phyloP scores from a whole-genome alignment of 2,797 vertebrate genomes.

The Silurus aristotelis region DNA sequence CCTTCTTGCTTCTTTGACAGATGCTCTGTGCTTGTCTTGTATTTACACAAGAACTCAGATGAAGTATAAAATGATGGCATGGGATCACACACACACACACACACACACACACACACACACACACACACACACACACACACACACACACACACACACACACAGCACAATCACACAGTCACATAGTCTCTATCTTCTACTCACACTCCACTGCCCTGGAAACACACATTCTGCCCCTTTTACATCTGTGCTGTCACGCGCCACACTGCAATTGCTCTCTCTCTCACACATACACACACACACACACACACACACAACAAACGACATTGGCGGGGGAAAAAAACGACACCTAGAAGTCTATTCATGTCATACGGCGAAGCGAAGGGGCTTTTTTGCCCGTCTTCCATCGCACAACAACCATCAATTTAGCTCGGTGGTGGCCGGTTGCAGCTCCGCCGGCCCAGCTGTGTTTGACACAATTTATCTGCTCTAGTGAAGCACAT shows the following conservation, averaged over 20 bases:
- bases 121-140: background rate
- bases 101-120: constrained; percentile 19
- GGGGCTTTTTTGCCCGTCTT: constrained; percentile 62
- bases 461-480: constrained; percentile 73
- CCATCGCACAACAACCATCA: constrained; percentile 71
- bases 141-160: constrained; percentile 21
- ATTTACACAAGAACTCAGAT: constrained; percentile 47
- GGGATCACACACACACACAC: constrained; percentile 6
- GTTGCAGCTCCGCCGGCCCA: constrained; percentile 66
- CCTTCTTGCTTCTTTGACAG: constrained; percentile 31
- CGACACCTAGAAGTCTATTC: constrained; percentile 74
- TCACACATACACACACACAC: constrained; percentile 28
- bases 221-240: constrained; percentile 58
- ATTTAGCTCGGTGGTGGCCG: constrained; percentile 71
- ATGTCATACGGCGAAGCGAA: constrained; percentile 73
- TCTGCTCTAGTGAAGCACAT: constrained; percentile 75
- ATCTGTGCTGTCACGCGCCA: constrained; percentile 61
- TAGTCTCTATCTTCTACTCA: constrained; percentile 31
- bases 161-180: constrained; percentile 10
- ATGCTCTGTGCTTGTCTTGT: constrained; percentile 42
- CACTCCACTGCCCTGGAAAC: constrained; percentile 39
- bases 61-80: constrained; percentile 60
- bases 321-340: constrained; percentile 53
- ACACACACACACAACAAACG: constrained; percentile 38
- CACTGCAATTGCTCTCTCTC: constrained; percentile 5